A percentile compares a stretch with the other conserved stretches of the same genome.
Conservation (phyloP, 2,888 invertebrate genomes). For the Drosophila seclusa region DNA sequence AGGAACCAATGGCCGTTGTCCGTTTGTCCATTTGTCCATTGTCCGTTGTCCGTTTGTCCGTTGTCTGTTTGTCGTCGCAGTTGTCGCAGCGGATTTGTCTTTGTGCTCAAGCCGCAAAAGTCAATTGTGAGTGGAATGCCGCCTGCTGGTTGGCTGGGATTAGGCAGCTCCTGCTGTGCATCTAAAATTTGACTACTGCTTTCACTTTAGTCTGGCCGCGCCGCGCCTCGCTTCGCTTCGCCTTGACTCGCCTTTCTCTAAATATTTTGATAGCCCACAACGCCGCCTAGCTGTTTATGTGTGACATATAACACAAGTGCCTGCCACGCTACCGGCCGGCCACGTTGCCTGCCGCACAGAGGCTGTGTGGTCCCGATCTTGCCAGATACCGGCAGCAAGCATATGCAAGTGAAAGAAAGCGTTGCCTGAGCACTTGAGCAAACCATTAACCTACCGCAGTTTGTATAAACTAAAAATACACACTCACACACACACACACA, state of each 20-base stretch:
- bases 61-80: slow-evolving; percentile 55
- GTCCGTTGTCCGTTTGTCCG: slow-evolving; percentile 38
- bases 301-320: slow-evolving; percentile 71
- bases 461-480: slow-evolving; percentile 66
- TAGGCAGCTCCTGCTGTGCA: slow-evolving; percentile 73
- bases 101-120: slow-evolving; percentile 73
- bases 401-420: slow-evolving; percentile 71
- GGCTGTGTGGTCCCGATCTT: slow-evolving; percentile 66
- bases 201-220: slow-evolving; percentile 57
- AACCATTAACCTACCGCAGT: slow-evolving; percentile 79
- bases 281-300: slow-evolving; percentile 58
- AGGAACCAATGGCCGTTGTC: slow-evolving; percentile 43
- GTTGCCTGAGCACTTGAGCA: slow-evolving; percentile 67
- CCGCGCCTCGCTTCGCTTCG: slow-evolving; percentile 2
- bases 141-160: slow-evolving; percentile 55
- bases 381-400: slow-evolving; percentile 11
- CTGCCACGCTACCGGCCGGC: slow-evolving; percentile 28
- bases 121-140: slow-evolving; percentile 69
- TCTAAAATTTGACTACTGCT: slow-evolving; percentile 75
- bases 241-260: slow-evolving; percentile 53
- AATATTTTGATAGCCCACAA: slow-evolving; percentile 65
- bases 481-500: slow-evolving; percentile 14
- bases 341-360: not conserved
- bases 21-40: slow-evolving; percentile 35
- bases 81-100: slow-evolving; percentile 69